A percentile compares a stretch with the other conserved stretches of the same genome.
Evolutionary conservation across 2,797 vertebrate genomes (phyloP).

Genomic region (Periophthalmus magnuspinnatus): DNA sequence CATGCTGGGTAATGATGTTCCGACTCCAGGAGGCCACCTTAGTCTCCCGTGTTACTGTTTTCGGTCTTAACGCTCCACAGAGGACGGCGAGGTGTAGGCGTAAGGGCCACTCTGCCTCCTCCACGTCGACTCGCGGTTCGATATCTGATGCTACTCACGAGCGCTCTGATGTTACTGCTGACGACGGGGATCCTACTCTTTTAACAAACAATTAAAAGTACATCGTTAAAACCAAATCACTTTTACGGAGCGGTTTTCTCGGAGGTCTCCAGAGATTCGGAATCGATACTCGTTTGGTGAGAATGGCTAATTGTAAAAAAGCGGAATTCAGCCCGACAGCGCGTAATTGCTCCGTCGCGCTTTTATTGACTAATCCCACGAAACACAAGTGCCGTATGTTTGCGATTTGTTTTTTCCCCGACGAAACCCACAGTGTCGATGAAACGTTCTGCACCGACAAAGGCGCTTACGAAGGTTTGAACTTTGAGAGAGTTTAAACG

Average conservation of each 20-base stretch:
- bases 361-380: constrained; percentile 37
- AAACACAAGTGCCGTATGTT: constrained; percentile 19
- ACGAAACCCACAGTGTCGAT: no score
- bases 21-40: neutral
- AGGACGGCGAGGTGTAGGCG: neutral
- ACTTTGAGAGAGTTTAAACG: no score
- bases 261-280: neutral
- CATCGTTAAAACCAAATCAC: constrained; percentile 31
- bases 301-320: constrained; percentile 47
- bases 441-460: no score
- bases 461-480: no score
- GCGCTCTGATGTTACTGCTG: constrained; percentile 44
- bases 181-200: constrained; percentile 50
- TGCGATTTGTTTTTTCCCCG: no score
- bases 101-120: constrained; percentile 23
- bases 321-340: constrained; percentile 16
- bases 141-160: constrained; percentile 59
- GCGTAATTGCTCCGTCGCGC: constrained; percentile 42
- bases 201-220: constrained; percentile 19
- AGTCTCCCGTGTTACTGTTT: neutral
- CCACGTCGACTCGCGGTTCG: constrained; percentile 49
- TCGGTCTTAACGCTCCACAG: neutral
- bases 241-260: constrained; percentile 7
- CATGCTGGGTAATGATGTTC: no score
- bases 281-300: constrained; percentile 28